Percentiles rank a stretch among this genome's conserved stretches.
phyloP scores from a whole-genome alignment of 1,140 invertebrate genomes.

The Apis mellifera region DNA sequence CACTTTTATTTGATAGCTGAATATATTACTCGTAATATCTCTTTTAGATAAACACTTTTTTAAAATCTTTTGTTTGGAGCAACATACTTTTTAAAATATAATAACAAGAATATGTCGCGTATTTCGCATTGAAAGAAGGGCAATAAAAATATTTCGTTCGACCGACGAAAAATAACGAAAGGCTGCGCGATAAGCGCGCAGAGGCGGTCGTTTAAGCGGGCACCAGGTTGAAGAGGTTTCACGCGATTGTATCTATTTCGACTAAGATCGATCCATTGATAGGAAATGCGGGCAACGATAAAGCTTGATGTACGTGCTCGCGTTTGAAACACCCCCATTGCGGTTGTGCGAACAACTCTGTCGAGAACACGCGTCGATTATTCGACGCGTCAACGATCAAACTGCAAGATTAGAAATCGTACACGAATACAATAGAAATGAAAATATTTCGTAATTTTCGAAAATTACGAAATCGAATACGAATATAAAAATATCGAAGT shows the following conservation, averaged over 20 bases:
- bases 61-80: too few relatives aligned
- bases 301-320: conserved; percentile 19
- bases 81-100: too few relatives aligned
- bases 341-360: neutral
- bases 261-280: conserved; percentile 22
- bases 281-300: conserved; percentile 20
- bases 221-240: conserved; percentile 1
- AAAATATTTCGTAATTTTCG: too few relatives aligned
- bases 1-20: too few relatives aligned
- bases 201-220: conserved; percentile 2
- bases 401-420: neutral
- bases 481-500: too few relatives aligned
- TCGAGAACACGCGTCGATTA: neutral
- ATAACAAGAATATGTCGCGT: too few relatives aligned
- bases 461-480: neutral
- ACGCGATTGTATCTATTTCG: conserved; percentile 18
- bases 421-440: too few relatives aligned
- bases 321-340: neutral
- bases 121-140: neutral
- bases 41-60: too few relatives aligned
- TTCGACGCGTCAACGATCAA: neutral
- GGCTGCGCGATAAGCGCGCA: neutral
- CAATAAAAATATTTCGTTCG: neutral
- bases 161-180: neutral
- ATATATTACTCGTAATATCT: too few relatives aligned